A percentile compares a stretch with the other conserved stretches of the same genome.
These are phyloP conservation scores for Heterocephalus glaber DNA, from an alignment of 2,113 vertebrate genomes.

Conservation along the genomic window DNA sequence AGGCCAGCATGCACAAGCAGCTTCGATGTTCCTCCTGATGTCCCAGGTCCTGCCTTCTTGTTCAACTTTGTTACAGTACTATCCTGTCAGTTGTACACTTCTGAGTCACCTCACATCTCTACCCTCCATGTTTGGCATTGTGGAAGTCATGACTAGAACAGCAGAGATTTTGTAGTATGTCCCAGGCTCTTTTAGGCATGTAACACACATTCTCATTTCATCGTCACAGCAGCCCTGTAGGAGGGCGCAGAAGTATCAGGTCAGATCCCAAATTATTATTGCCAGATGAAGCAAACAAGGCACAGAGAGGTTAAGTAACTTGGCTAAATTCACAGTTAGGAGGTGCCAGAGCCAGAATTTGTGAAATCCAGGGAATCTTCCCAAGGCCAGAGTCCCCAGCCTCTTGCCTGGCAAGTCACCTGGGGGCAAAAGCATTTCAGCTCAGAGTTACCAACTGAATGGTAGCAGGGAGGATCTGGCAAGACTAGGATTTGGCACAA, in stretches of 20 bases:
- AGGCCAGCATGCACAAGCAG: background rate
- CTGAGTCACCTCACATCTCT: background rate
- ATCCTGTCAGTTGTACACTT: fast-evolving
- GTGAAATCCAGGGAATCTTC: background rate
- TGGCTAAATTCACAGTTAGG: too few relatives aligned
- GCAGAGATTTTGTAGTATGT: too few relatives aligned
- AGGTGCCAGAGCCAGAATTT: background rate
- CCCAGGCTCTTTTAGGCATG: background rate
- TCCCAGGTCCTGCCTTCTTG: background rate
- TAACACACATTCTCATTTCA: background rate
- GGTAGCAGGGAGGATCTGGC: background rate
- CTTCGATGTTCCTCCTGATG: fast-evolving
- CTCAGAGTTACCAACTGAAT: background rate
- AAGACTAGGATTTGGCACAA: background rate
- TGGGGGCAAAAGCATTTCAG: background rate
- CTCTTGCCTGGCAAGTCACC: background rate
- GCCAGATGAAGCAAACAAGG: background rate
- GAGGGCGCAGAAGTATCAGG: background rate
- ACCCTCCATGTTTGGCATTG: too few relatives aligned
- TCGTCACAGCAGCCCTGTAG: background rate
- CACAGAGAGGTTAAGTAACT: background rate
- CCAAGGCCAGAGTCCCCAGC: background rate
- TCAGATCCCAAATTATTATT: background rate
- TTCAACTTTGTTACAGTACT: background rate
- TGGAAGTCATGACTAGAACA: background rate